Evolutionary conservation across 2,888 invertebrate genomes (phyloP).

Genomic region (Camptogramma bilineatum): DNA sequence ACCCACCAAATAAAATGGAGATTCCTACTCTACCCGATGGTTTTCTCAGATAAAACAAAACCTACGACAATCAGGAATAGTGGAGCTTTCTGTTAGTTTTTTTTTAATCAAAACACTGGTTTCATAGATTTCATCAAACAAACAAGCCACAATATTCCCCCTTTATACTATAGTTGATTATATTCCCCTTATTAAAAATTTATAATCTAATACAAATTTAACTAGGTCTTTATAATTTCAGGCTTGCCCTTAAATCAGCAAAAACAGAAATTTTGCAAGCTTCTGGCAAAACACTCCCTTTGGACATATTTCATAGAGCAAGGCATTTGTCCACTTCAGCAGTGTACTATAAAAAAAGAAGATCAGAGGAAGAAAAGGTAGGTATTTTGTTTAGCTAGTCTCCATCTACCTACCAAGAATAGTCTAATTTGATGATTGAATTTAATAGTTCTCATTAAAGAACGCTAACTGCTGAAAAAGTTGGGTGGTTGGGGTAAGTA

Average conservation of each 20-base stretch:
- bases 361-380: conserved; percentile 87
- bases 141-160: too few relatives aligned
- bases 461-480: too few relatives aligned
- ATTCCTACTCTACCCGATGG: too few relatives aligned
- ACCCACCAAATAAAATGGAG: too few relatives aligned
- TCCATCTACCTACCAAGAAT: neutral
- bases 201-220: neutral
- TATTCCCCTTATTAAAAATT: too few relatives aligned
- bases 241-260: conserved; percentile 60
- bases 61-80: neutral
- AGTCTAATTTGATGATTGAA: too few relatives aligned
- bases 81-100: too few relatives aligned
- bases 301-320: conserved; percentile 44
- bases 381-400: neutral
- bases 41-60: neutral
- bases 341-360: conserved; percentile 84
- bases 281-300: conserved; percentile 42
- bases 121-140: too few relatives aligned
- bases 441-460: too few relatives aligned
- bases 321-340: conserved; percentile 66
- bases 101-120: too few relatives aligned
- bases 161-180: too few relatives aligned
- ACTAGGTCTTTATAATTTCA: conserved; percentile 53
- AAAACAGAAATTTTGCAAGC: conserved; percentile 57
- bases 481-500: too few relatives aligned